A percentile compares a stretch with the other conserved stretches of the same genome.
These are phyloP conservation scores for Leptogaster cylindrica DNA, from an alignment of 2,888 invertebrate genomes.

Conservation along the genomic window DNA sequence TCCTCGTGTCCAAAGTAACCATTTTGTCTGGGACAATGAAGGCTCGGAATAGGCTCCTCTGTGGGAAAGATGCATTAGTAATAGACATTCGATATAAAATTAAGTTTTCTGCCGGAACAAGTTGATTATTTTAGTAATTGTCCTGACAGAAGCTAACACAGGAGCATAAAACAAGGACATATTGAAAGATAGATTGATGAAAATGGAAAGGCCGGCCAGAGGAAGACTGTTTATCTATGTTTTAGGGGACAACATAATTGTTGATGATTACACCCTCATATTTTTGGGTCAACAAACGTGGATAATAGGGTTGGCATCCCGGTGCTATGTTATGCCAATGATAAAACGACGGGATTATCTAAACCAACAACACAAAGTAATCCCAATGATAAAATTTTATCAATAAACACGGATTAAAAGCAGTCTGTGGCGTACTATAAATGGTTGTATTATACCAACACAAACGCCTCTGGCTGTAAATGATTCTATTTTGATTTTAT, in stretches of 20 bases:
- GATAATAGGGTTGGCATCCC: constrained; percentile 6
- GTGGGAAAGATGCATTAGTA: constrained; percentile 49
- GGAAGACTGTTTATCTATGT: not conserved
- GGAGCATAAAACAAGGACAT: constrained; percentile 9
- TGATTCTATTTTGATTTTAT: constrained; percentile 3
- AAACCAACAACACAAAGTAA: constrained; percentile 12
- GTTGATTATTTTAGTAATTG: not conserved
- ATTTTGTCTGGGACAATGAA: constrained; percentile 81
- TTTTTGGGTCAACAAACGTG: constrained; percentile 30
- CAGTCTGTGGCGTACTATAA: not conserved
- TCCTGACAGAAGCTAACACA: constrained; percentile 3
- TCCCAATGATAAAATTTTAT: constrained; percentile 39
- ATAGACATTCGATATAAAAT: constrained; percentile 15
- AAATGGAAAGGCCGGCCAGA: constrained; percentile 1
- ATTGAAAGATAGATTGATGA: not conserved
- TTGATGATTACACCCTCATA: constrained; percentile 22
- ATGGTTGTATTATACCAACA: not conserved
- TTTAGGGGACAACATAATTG: constrained; percentile 12
- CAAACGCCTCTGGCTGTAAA: not conserved
- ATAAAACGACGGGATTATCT: not conserved
- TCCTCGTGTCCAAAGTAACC: constrained; percentile 89
- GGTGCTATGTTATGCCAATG: constrained; percentile 8
- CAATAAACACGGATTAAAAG: constrained; percentile 39
- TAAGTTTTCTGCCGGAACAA: not conserved
- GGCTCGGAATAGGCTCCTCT: constrained; percentile 76